A percentile compares a stretch with the other conserved stretches of the same genome.
Conservation (phyloP, 2,888 invertebrate species). For the Cheilosia pagana region DNA sequence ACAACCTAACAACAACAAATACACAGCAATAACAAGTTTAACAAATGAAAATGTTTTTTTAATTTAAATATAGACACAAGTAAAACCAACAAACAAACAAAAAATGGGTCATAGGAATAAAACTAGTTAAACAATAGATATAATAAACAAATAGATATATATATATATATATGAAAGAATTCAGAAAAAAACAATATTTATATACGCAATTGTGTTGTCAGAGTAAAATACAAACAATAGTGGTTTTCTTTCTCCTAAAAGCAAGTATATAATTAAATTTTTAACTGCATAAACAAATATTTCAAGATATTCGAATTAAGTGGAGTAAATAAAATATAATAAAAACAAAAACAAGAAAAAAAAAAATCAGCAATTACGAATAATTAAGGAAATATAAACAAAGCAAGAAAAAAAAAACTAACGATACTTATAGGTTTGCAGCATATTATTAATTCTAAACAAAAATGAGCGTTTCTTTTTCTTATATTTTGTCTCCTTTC, state of each 20-base stretch:
- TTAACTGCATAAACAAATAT: conserved; percentile 52
- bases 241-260: conserved; percentile 44
- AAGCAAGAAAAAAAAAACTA: conserved; percentile 19
- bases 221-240: conserved; percentile 45
- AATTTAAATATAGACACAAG: conserved; percentile 43
- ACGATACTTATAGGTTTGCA: conserved; percentile 65
- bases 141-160: conserved; percentile 56
- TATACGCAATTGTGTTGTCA: conserved; percentile 68
- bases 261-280: conserved; percentile 44
- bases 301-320: conserved; percentile 55
- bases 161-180: conserved; percentile 61
- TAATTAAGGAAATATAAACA: conserved; percentile 51
- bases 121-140: conserved; percentile 72
- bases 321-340: conserved; percentile 39
- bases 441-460: conserved; percentile 53
- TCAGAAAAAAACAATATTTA: conserved; percentile 65
- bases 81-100: conserved; percentile 20
- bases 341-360: too few species aligned
- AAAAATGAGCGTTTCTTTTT: conserved; percentile 53
- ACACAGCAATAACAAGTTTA: conserved; percentile 59
- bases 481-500: conserved; percentile 29
- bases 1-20: conserved; percentile 31
- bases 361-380: conserved; percentile 55
- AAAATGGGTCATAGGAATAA: conserved; percentile 60
- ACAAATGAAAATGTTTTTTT: conserved; percentile 61